Conservation (phyloP, 2,797 vertebrate species). For the Parauchenoglanis ngamensis region DNA sequence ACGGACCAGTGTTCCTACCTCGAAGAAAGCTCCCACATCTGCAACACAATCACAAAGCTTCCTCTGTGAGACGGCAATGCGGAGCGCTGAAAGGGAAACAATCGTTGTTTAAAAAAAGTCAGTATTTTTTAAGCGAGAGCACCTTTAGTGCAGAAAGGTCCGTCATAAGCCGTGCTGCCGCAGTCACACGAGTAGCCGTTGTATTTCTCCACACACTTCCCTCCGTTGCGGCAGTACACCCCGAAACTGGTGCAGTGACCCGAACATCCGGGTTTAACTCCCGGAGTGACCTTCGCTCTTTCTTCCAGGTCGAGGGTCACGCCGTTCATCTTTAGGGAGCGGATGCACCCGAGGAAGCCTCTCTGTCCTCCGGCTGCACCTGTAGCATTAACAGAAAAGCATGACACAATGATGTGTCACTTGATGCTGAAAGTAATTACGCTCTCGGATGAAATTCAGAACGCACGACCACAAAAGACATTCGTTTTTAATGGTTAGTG, state of each 20-base stretch:
- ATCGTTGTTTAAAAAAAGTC: neutral
- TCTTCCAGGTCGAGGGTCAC: conserved; percentile 93
- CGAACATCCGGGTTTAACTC: conserved; percentile 86
- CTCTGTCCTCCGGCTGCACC: conserved; percentile 92
- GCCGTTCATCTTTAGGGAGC: conserved; percentile 94
- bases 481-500: no score
- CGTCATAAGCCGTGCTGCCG: conserved; percentile 85
- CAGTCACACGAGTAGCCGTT: conserved; percentile 96
- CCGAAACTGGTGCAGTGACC: conserved; percentile 96
- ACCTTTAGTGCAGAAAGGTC: conserved; percentile 93
- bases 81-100: neutral
- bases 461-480: neutral
- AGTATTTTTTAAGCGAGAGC: neutral
- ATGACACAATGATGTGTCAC: conserved; percentile 11
- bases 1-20: conserved; percentile 89
- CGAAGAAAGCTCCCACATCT: conserved; percentile 97
- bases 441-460: conserved; percentile 36
- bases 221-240: conserved; percentile 90
- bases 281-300: conserved; percentile 82
- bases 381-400: conserved; percentile 56
- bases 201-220: conserved; percentile 93
- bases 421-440: conserved; percentile 33
- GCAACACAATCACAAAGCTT: conserved; percentile 27
- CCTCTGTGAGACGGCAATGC: neutral
- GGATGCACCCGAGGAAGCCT: conserved; percentile 95